Evolutionary conservation across 2,888 invertebrate species (phyloP).

Genomic region (Cephus runcator): DNA sequence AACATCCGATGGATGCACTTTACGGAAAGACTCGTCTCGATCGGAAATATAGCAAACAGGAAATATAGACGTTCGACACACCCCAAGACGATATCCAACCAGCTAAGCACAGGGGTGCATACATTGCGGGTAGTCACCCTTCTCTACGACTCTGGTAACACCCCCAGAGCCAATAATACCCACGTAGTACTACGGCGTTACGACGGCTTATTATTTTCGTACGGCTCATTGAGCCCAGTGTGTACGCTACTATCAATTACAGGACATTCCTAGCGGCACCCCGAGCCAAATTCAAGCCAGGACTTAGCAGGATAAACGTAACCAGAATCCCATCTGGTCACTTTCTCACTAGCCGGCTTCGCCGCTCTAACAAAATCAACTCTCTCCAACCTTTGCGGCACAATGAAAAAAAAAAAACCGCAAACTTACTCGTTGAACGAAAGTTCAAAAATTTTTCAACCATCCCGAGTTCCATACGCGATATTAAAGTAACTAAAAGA

Average conservation of each 20-base stretch:
- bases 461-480: neutral
- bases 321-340: slow-evolving; percentile 63
- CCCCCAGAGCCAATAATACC: slow-evolving; percentile 57
- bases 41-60: neutral
- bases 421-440: neutral
- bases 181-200: slow-evolving; percentile 31
- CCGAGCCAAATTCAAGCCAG: slow-evolving; percentile 19
- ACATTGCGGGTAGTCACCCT: slow-evolving; percentile 45
- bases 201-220: slow-evolving; percentile 63
- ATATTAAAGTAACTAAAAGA: neutral
- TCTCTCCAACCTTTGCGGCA: neutral
- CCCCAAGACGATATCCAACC: slow-evolving; percentile 5
- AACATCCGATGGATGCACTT: neutral
- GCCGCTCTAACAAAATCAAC: neutral
- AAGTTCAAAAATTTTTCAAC: neutral
- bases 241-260: slow-evolving; percentile 62
- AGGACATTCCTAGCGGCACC: slow-evolving; percentile 49
- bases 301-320: slow-evolving; percentile 59
- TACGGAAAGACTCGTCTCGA: neutral
- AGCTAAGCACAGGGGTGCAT: slow-evolving; percentile 49
- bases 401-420: neutral
- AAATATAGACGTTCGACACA: slow-evolving; percentile 46
- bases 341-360: neutral
- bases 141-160: slow-evolving; percentile 38
- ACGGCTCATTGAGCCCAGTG: slow-evolving; percentile 63